Conservation (phyloP, 2,797 vertebrate species). For the Hippocampus kuda region DNA sequence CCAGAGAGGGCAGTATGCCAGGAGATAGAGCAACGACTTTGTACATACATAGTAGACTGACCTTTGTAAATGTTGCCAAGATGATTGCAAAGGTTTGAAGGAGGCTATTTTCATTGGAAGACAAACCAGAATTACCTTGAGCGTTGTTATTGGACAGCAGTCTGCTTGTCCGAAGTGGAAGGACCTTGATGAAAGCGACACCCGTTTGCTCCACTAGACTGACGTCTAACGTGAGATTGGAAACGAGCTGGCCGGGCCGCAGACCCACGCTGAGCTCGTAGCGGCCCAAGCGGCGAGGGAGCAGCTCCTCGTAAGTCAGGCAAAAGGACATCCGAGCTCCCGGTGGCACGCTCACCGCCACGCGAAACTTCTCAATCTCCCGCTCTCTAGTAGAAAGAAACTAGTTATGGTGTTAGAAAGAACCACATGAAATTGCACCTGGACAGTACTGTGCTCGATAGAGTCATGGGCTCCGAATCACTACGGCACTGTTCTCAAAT, state of each 20-base stretch:
- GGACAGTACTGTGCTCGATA: background rate
- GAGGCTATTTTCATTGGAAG: background rate
- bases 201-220: constrained; percentile 69
- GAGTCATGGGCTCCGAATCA: background rate
- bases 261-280: constrained; percentile 73
- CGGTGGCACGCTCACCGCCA: constrained; percentile 70
- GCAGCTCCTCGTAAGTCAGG: constrained; percentile 72
- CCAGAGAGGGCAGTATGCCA: too few species aligned
- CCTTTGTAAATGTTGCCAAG: background rate
- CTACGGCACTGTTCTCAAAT: background rate
- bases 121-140: constrained; percentile 51
- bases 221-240: constrained; percentile 73
- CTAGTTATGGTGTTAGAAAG: background rate
- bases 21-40: too few species aligned
- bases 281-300: constrained; percentile 65
- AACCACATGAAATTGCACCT: background rate
- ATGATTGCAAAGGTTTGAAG: background rate
- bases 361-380: constrained; percentile 76
- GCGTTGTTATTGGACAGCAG: constrained; percentile 55
- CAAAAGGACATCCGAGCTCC: constrained; percentile 65
- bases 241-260: constrained; percentile 65
- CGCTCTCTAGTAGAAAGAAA: constrained; percentile 55
- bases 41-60: too few species aligned
- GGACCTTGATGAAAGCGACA: constrained; percentile 66
- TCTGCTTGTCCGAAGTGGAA: constrained; percentile 66